Base-by-base conservation (phyloP, 2,113 vertebrate species). In the Sialia sialis region DNA sequence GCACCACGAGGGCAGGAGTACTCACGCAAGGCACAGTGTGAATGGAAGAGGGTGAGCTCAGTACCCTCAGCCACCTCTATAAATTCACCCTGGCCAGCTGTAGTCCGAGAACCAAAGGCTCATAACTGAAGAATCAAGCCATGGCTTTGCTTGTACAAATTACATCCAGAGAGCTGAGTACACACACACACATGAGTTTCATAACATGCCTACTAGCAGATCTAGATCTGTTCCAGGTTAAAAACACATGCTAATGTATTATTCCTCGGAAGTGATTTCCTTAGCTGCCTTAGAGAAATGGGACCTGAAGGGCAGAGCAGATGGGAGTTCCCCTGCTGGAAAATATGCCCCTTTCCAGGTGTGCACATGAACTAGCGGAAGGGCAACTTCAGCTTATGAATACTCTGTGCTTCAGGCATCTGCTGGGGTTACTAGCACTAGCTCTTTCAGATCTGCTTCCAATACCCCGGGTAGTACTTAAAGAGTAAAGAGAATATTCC, bases 221-320 rank as follows among this genome's bases (percentile, higher is more conserved):
- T 89, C 93, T 92, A 92, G 90, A 91, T 92, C 95, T 97, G 84
- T 92, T 89, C 84, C 94, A 96, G 86, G 91, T 94, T 95, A 94
- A 94, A 97, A 97, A 93, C 94, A 94, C 66, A 90, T 96, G 94
- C 36, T 89, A 91, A 95, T 87, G 60, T 66, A 76, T 92, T 94
- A 67, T 78, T 94, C 80, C 74, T 92, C 2, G 2, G 84, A 96
- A 96, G 49, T 89, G 5, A 94, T 95, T 97, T 95, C 44, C 86
- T 89, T 92, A 89, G 84, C 77, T 87, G 93, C 84, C 87, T 97
- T 84, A 78, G 62, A 91, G 91, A 95, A 96, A 91, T 48, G 49
- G 41, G 81, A 96, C 91, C 94, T 94, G 81, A 96, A 94, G 84
- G 80, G 86, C 52, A 93, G 60, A 73, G 58, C 52, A 89, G 60